phyloP scores from a whole-genome alignment of 2,797 vertebrate genomes.

The Hapalemur alaotrensis region DNA sequence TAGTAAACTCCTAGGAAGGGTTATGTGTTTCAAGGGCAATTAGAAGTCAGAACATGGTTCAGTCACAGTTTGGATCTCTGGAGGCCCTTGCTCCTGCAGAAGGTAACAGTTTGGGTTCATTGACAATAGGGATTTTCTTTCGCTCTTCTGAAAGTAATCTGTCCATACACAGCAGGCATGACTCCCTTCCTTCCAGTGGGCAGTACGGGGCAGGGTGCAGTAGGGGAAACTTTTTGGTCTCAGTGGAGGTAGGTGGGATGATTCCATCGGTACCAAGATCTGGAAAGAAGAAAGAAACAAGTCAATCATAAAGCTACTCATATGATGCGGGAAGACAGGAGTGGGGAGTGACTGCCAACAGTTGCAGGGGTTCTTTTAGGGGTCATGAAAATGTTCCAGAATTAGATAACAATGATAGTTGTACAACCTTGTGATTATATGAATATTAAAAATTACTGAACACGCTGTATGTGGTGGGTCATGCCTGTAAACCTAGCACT shows the following conservation, averaged over 20 bases:
- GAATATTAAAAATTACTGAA: background rate
- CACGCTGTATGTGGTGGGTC: background rate
- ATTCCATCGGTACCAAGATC: conserved; percentile 97
- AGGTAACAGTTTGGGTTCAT: conserved; percentile 24
- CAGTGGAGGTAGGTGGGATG: conserved; percentile 93
- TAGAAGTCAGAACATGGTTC: conserved; percentile 56
- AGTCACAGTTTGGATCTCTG: conserved; percentile 71
- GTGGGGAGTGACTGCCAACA: background rate
- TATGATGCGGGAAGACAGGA: background rate
- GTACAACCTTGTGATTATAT: background rate
- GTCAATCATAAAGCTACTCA: background rate
- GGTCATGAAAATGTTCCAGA: background rate
- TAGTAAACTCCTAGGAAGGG: background rate
- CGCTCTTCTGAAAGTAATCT: conserved; percentile 53
- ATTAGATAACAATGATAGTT: background rate
- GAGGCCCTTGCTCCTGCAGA: conserved; percentile 66
- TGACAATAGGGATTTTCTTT: conserved; percentile 4
- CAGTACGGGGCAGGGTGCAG: background rate
- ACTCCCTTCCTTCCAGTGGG: conserved; percentile 25
- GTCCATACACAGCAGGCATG: conserved; percentile 62
- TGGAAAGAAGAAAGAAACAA: conserved; percentile 79
- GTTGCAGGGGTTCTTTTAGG: background rate
- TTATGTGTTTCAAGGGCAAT: conserved; percentile 24
- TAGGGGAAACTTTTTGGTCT: conserved; percentile 67
- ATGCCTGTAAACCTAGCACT: background rate